Evolutionary conservation across 2,888 invertebrate genomes (phyloP).

Genomic region (Caenorhabditis panamensis): DNA sequence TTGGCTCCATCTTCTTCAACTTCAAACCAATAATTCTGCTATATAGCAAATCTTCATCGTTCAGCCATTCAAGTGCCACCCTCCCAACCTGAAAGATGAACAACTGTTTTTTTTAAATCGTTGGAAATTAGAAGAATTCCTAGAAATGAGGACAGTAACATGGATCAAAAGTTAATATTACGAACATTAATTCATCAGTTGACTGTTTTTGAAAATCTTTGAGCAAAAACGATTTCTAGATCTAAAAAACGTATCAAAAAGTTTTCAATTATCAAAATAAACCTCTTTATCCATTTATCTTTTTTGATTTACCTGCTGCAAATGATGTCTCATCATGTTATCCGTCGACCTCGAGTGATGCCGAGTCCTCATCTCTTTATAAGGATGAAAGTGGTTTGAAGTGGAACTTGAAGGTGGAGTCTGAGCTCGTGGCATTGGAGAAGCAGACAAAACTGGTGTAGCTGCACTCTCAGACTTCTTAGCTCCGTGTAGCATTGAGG

Average conservation of each 20-base stretch:
- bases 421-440: background rate
- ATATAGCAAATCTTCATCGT: slow-evolving; percentile 78
- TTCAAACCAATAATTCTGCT: slow-evolving; percentile 74
- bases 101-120: no score
- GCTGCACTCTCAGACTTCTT: slow-evolving; percentile 47
- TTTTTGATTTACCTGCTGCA: slow-evolving; percentile 51
- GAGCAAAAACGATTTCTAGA: background rate
- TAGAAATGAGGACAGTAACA: no score
- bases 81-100: slow-evolving; percentile 51
- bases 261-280: no score
- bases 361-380: slow-evolving; percentile 33
- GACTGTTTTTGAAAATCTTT: no score
- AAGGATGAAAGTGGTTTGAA: slow-evolving; percentile 41
- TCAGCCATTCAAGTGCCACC: slow-evolving; percentile 70
- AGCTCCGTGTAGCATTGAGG: slow-evolving; percentile 46
- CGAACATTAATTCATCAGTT: no score
- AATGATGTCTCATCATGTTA: slow-evolving; percentile 50
- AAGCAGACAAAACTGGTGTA: slow-evolving; percentile 4
- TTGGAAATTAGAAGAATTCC: background rate
- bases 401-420: slow-evolving; percentile 29
- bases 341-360: slow-evolving; percentile 34
- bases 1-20: slow-evolving; percentile 73
- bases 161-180: no score
- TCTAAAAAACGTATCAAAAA: no score
- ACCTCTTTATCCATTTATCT: no score